Conservation (phyloP, 2,113 vertebrate species). For the Mesocricetus auratus region DNA sequence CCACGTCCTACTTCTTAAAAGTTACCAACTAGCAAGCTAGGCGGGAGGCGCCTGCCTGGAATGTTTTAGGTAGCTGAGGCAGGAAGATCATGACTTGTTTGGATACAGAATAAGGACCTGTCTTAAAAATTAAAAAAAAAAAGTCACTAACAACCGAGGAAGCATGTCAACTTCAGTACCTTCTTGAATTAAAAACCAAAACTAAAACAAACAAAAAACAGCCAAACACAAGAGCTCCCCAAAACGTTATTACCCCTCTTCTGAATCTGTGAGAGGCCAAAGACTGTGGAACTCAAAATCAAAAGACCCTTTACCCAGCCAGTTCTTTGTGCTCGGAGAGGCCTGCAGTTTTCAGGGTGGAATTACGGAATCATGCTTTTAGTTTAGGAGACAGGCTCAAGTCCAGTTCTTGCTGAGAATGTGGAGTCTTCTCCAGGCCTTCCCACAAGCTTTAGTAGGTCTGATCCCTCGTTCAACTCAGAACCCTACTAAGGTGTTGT, state of each 20-base stretch:
- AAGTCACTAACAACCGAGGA: not conserved
- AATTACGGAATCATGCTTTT: not conserved
- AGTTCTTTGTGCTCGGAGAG: not conserved
- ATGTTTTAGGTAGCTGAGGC: not conserved
- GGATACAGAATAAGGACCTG: not conserved
- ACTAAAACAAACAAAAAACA: not conserved
- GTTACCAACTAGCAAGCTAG: not conserved
- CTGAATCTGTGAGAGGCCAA: not conserved
- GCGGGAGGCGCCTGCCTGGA: not conserved
- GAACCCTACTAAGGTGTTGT: not conserved
- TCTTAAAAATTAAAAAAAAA: not conserved
- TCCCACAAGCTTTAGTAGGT: too few species aligned
- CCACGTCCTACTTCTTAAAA: conserved; percentile 1
- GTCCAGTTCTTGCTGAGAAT: not conserved
- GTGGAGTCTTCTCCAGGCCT: not conserved
- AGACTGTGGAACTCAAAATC: conserved; percentile 17
- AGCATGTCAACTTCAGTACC: not conserved
- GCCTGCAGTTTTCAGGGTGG: not conserved
- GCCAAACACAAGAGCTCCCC: not conserved
- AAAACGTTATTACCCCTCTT: not conserved
- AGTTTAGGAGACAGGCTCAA: not conserved
- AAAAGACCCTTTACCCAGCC: not conserved
- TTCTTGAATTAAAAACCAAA: not conserved
- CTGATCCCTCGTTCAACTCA: not conserved
- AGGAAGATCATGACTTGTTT: not conserved